Evolutionary conservation across 2,113 vertebrate species (phyloP).

Genomic region (Embiotoca jacksoni): DNA sequence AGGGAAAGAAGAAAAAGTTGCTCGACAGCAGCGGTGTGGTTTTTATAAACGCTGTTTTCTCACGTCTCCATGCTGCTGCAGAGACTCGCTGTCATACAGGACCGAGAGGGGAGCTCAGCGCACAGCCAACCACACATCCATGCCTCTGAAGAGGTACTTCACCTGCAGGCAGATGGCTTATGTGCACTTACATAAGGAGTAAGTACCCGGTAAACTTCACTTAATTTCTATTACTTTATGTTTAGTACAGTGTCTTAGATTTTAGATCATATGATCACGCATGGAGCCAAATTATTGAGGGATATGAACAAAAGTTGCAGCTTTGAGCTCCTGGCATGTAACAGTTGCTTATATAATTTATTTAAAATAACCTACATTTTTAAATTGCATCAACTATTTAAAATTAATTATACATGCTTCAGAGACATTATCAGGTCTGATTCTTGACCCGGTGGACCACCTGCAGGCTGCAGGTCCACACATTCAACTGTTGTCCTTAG

Average conservation of each 20-base stretch:
- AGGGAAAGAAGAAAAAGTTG: slow-evolving; percentile 17
- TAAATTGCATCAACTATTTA: no score
- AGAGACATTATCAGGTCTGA: slow-evolving; percentile 3
- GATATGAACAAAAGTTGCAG: no score
- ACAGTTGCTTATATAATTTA: no score
- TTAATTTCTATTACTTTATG: not conserved
- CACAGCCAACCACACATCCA: slow-evolving; percentile 39
- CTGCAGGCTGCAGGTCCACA: slow-evolving; percentile 25
- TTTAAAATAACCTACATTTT: no score
- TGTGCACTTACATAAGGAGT: not conserved
- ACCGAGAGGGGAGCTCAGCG: slow-evolving; percentile 49
- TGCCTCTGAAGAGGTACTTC: slow-evolving; percentile 40
- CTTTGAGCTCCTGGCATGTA: no score
- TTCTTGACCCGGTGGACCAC: slow-evolving; percentile 10
- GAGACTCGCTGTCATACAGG: slow-evolving; percentile 68
- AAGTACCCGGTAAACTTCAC: not conserved
- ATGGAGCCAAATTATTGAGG: not conserved
- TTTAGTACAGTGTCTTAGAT: not conserved
- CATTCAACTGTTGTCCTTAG: not conserved
- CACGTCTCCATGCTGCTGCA: slow-evolving; percentile 77
- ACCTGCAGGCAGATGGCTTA: slow-evolving; percentile 45
- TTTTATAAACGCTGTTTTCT: slow-evolving; percentile 65
- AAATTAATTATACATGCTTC: not conserved
- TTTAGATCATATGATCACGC: not conserved
- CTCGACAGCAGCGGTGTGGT: slow-evolving; percentile 49